Evolutionary conservation across 2,113 vertebrate genomes (phyloP).

Genomic region (Ramphastos sulfuratus): DNA sequence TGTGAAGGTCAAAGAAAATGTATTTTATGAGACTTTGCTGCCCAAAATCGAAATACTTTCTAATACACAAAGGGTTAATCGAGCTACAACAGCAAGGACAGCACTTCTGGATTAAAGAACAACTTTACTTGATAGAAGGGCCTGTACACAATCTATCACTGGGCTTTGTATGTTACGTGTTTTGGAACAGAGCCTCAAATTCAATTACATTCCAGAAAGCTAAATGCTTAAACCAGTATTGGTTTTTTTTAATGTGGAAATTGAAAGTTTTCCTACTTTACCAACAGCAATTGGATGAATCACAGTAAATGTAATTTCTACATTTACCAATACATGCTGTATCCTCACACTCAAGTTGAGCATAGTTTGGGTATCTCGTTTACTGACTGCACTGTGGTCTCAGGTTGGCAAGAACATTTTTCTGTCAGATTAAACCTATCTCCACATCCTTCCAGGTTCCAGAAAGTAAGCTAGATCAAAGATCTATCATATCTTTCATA

Average conservation of each 20-base stretch:
- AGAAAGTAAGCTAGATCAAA: background rate
- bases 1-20: background rate
- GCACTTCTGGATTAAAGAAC: background rate
- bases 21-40: fast-evolving
- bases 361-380: background rate
- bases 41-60: background rate
- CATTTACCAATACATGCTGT: fast-evolving
- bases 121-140: background rate
- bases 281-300: background rate
- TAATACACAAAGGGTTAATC: background rate
- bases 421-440: background rate
- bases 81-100: background rate
- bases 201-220: background rate
- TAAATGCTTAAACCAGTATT: background rate
- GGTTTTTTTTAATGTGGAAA: fast-evolving
- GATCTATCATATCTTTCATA: too few relatives aligned
- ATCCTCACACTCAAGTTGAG: background rate
- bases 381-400: background rate
- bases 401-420: background rate
- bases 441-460: background rate
- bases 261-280: background rate
- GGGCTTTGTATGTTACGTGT: background rate
- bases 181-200: background rate
- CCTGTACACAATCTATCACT: background rate
- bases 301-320: background rate